These are phyloP conservation scores for Lathronympha strigana DNA, from an alignment of 2,888 invertebrate species.

Conservation along the genomic window DNA sequence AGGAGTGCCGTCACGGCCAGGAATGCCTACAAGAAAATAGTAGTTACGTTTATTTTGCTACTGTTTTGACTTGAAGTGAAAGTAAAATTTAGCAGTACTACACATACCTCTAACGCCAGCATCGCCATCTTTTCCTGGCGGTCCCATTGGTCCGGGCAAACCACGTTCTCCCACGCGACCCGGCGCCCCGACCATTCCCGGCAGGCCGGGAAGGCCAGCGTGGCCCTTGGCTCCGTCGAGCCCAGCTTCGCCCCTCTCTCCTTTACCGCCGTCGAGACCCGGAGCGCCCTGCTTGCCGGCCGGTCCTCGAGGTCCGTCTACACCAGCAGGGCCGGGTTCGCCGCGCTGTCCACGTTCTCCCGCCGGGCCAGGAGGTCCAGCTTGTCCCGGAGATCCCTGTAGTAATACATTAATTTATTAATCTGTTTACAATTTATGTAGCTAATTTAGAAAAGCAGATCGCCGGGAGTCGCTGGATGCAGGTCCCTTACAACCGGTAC, in stretches of 20 bases:
- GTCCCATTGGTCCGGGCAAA: constrained; percentile 85
- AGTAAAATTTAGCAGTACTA: no score
- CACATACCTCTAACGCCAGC: constrained; percentile 88
- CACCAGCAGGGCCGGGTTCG: constrained; percentile 89
- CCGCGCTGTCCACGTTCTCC: constrained; percentile 90
- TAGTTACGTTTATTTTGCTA: not conserved
- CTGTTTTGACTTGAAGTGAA: no score
- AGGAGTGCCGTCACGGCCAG: constrained; percentile 79
- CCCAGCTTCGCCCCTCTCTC: constrained; percentile 85
- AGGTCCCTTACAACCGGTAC: no score
- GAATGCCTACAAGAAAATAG: constrained; percentile 65
- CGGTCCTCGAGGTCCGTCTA: constrained; percentile 90
- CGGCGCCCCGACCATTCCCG: constrained; percentile 89
- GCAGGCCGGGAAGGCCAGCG: constrained; percentile 91
- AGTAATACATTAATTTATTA: not conserved
- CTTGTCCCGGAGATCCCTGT: constrained; percentile 87
- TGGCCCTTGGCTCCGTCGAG: constrained; percentile 92
- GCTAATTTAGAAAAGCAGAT: no score
- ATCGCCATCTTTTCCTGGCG: constrained; percentile 91
- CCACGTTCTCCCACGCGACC: constrained; percentile 89
- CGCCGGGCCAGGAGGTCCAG: constrained; percentile 87
- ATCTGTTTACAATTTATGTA: no score
- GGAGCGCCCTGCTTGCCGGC: constrained; percentile 91
- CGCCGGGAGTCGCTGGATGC: no score
- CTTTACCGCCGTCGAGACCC: constrained; percentile 89